Conservation (phyloP, 1,140 invertebrate species). For the Listronotus bonariensis region DNA sequence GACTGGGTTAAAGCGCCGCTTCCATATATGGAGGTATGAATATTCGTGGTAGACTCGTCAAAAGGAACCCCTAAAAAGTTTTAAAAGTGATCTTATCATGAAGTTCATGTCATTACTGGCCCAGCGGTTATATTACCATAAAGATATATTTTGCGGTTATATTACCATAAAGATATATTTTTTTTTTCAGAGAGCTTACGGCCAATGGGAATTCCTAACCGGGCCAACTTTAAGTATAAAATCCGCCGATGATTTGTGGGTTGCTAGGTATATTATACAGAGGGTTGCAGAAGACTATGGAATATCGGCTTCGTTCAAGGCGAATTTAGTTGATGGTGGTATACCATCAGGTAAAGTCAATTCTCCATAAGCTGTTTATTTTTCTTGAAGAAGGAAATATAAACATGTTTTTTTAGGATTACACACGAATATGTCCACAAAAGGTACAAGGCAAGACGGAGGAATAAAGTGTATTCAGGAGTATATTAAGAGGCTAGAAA, state of each 20-base stretch:
- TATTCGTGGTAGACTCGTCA: too few species aligned
- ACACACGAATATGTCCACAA: slow-evolving; percentile 82
- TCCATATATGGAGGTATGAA: too few species aligned
- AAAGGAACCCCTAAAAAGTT: too few species aligned
- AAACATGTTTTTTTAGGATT: too few species aligned
- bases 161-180: background rate
- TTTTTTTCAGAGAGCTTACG: slow-evolving; percentile 16
- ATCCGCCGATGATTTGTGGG: slow-evolving; percentile 84
- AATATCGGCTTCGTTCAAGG: slow-evolving; percentile 77
- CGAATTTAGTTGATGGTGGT: slow-evolving; percentile 80
- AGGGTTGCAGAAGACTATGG: slow-evolving; percentile 85
- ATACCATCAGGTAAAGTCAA: slow-evolving; percentile 82
- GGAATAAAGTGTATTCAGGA: slow-evolving; percentile 62
- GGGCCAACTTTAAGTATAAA: slow-evolving; percentile 75
- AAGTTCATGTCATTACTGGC: too few species aligned
- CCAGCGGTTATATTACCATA: too few species aligned
- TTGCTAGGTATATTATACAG: slow-evolving; percentile 78
- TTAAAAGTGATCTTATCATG: too few species aligned
- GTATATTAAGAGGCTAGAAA: slow-evolving; percentile 73
- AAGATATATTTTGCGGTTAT: too few species aligned
- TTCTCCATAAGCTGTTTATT: too few species aligned
- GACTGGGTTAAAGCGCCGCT: too few species aligned
- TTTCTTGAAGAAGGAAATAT: too few species aligned
- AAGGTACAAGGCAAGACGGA: slow-evolving; percentile 75
- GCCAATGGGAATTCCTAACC: slow-evolving; percentile 76